Evolutionary conservation across 2,888 invertebrate species (phyloP).

Genomic region (Calephelis perditalis): DNA sequence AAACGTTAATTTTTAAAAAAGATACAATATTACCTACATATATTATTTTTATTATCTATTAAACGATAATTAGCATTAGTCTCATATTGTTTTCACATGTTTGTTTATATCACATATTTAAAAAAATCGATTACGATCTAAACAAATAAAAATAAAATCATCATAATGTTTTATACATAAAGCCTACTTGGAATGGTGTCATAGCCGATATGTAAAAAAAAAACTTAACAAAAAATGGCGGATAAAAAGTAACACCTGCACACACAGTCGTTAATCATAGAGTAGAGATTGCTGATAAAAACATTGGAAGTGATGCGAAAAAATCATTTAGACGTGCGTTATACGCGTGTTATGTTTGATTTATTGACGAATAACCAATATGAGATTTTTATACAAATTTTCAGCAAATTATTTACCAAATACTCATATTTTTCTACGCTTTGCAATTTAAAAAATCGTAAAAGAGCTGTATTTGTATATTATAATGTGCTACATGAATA

Average conservation of each 20-base stretch:
- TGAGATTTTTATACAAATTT: no score
- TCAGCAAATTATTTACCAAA: no score
- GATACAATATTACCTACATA: no score
- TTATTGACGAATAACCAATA: not conserved
- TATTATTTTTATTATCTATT: no score
- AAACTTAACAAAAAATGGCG: conserved; percentile 9
- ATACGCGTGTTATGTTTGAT: conserved; percentile 1
- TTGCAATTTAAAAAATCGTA: no score
- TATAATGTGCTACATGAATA: no score
- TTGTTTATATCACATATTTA: no score
- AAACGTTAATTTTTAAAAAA: no score
- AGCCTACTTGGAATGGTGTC: conserved; percentile 6
- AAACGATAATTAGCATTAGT: no score
- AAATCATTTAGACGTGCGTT: conserved; percentile 16
- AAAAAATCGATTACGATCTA: not conserved
- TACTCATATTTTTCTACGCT: no score
- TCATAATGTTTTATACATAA: not conserved
- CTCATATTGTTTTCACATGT: no score
- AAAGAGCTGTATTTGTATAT: no score
- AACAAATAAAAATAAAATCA: not conserved
- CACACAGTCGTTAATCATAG: conserved; percentile 30
- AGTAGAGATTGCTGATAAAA: conserved; percentile 27
- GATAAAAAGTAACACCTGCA: conserved; percentile 27
- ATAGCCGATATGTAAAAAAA: not conserved
- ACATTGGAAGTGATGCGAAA: conserved; percentile 28